Base-by-base conservation (phyloP, 1,140 invertebrate genomes). In the Protaetia brevitarsis region DNA sequence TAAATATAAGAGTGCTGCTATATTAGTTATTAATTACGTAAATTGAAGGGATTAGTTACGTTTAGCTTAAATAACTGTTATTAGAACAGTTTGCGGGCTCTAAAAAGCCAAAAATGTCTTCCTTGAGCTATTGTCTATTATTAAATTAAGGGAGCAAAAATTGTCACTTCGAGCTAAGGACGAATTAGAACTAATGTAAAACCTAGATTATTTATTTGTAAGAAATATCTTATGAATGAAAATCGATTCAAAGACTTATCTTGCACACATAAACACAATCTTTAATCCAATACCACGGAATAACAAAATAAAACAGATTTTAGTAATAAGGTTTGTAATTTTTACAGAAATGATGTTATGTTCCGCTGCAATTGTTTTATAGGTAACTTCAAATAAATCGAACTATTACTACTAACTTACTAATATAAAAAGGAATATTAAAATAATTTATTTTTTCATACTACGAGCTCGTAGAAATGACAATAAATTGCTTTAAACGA, bases 41-140 rank as follows among this genome's bases (percentile, higher is more conserved):
- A 31, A 34, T 34, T 30, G 23, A 31, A 26, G n/a, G 30, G 13
- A 61, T 61, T 62, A 36, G 29, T 31, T 62, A 62, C 19, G 59
- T 62, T 62, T 72, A 72, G 71, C 71, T 72, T 72, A 64, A 72
- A 66, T 63, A 57, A 67, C 66, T 71, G 71, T 74, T 73, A 61
- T 60, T 70, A 73, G 70, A 71, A 73, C 73, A 75, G 73, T 75
- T 69, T 69, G 73, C 72, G 66, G 73, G 72, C 72, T 68, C 71
- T 67, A 67, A 71, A 66, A 28, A 59, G 72, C 73, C 72, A 75
- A 75, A 75, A 71, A 75, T 73, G 73, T 75, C 73, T 75, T 75
- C 73, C 73, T 75, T 72, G 59, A 75, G 73, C 73, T 75, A 75
- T 71, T 73, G 70, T 73, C 71, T 72, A 72, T 71, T 75, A 66